phyloP scores from a whole-genome alignment of 2,797 vertebrate species.

The Choloepus didactylus region DNA sequence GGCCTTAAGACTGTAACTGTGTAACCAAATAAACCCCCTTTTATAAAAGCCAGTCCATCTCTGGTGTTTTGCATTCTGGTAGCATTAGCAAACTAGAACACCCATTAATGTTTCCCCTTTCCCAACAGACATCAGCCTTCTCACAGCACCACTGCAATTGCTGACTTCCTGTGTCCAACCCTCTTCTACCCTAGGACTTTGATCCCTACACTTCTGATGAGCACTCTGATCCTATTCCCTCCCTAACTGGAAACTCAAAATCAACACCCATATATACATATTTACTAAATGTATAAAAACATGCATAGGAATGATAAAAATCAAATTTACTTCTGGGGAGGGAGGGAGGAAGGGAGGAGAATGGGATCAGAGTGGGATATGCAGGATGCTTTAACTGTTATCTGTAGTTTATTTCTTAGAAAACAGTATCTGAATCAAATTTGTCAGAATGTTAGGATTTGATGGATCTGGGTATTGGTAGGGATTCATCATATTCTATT shows the following conservation, averaged over 20 bases:
- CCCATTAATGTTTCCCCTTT: neutral
- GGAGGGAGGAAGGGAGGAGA: neutral
- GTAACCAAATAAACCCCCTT: too few species aligned
- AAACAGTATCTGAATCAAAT: conserved; percentile 16
- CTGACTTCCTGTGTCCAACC: neutral
- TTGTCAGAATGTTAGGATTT: neutral
- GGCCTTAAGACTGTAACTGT: too few species aligned
- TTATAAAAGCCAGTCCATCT: too few species aligned
- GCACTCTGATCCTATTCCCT: neutral
- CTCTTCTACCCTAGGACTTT: conserved; percentile 11
- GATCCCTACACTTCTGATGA: neutral
- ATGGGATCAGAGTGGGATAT: neutral
- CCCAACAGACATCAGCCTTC: neutral
- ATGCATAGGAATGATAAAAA: neutral
- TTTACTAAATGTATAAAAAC: neutral
- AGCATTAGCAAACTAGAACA: too few species aligned
- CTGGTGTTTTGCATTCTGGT: too few species aligned
- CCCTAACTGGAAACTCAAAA: neutral
- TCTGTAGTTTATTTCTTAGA: conserved; percentile 38
- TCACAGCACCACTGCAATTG: neutral
- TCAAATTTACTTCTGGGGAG: neutral
- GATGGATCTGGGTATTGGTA: neutral
- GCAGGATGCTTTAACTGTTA: neutral
- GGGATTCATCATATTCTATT: neutral
- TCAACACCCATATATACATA: neutral